These are phyloP conservation scores for Mesoligia furuncula DNA, from an alignment of 2,888 invertebrate species.

Conservation along the genomic window DNA sequence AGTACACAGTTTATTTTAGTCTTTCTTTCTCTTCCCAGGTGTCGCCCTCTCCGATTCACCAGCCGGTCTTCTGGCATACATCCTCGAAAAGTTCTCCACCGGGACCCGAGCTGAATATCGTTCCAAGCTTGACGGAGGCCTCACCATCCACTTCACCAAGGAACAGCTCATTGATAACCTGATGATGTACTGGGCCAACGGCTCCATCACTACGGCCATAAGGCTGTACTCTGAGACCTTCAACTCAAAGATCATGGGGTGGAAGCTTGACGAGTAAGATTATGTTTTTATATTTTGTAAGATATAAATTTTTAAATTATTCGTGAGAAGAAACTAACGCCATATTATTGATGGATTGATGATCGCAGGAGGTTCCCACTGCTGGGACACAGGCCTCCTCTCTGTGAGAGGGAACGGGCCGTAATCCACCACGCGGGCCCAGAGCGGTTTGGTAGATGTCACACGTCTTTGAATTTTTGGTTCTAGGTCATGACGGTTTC, in stretches of 20 bases:
- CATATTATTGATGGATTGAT: too few relatives aligned
- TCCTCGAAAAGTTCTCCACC: constrained; percentile 95
- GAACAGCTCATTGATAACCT: constrained; percentile 95
- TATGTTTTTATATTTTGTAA: background rate
- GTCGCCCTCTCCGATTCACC: constrained; percentile 93
- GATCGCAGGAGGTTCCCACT: too few relatives aligned
- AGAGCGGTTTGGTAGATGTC: too few relatives aligned
- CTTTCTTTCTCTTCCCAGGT: constrained; percentile 82
- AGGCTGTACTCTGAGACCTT: constrained; percentile 93
- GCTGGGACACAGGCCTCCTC: too few relatives aligned
- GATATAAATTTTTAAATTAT: too few relatives aligned
- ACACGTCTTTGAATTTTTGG: too few relatives aligned
- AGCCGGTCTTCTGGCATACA: constrained; percentile 94
- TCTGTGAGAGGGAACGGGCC: too few relatives aligned
- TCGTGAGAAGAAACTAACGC: too few relatives aligned
- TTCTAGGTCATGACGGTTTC: too few relatives aligned
- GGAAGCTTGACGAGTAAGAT: constrained; percentile 85
- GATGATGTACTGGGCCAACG: constrained; percentile 95
- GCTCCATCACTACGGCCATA: constrained; percentile 93
- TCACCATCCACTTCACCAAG: constrained; percentile 91
- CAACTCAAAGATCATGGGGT: constrained; percentile 69
- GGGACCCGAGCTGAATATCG: constrained; percentile 91
- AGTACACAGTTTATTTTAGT: too few relatives aligned
- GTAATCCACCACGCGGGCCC: too few relatives aligned
- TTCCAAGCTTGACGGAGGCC: constrained; percentile 91